phyloP scores from a whole-genome alignment of 2,888 invertebrate genomes.

The Ectemnius cavifrons region DNA sequence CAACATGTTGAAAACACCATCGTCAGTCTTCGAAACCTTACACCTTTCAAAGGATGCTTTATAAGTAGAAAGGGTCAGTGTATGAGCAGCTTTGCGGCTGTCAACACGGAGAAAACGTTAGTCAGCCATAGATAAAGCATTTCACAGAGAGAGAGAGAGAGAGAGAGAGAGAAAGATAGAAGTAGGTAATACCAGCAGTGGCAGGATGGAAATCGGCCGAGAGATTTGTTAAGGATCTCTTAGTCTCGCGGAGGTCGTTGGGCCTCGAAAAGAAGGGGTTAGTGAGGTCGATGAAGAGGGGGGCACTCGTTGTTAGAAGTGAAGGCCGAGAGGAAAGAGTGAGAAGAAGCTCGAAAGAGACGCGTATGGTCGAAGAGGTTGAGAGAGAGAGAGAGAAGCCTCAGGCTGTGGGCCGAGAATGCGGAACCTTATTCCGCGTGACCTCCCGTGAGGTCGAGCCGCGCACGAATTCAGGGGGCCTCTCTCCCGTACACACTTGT shows the following conservation, averaged over 20 bases:
- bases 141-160: neutral
- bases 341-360: neutral
- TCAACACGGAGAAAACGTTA: too few species aligned
- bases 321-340: slow-evolving; percentile 25
- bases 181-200: neutral
- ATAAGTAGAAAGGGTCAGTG: too few species aligned
- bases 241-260: neutral
- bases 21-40: too few species aligned
- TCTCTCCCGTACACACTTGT: slow-evolving; percentile 1
- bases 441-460: slow-evolving; percentile 62
- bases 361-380: slow-evolving; percentile 16
- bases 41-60: too few species aligned
- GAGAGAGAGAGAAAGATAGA: too few species aligned
- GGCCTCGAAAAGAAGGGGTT: slow-evolving; percentile 16
- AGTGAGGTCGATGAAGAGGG: slow-evolving; percentile 33
- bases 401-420: slow-evolving; percentile 77
- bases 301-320: slow-evolving; percentile 29
- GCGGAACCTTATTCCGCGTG: slow-evolving; percentile 71
- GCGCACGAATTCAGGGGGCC: slow-evolving; percentile 62
- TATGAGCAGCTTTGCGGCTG: too few species aligned
- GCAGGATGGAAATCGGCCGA: neutral
- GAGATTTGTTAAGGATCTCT: neutral
- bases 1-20: too few species aligned
- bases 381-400: slow-evolving; percentile 58
- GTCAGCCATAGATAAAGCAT: neutral